A percentile compares a stretch with the other conserved stretches of the same genome.
These are phyloP conservation scores for Papilio demoleus DNA, from an alignment of 2,888 invertebrate species.

Conservation along the genomic window DNA sequence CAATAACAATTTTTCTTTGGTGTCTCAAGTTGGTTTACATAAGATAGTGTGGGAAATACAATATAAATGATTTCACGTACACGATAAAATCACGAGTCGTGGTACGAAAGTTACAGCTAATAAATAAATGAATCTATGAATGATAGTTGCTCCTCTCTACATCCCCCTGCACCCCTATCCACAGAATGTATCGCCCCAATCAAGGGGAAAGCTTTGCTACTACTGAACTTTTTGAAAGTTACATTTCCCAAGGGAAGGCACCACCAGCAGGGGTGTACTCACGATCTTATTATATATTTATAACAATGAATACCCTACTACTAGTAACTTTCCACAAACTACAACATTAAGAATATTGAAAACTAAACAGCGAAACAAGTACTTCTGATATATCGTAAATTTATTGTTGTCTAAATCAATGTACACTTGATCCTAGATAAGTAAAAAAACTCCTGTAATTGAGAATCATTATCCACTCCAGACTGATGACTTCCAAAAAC, in stretches of 20 bases:
- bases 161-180: constrained; percentile 6
- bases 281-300: constrained; percentile 13
- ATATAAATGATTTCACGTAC: not conserved
- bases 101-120: not conserved
- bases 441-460: too few species aligned
- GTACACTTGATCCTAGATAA: too few species aligned
- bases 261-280: constrained; percentile 8
- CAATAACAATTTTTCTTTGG: too few species aligned
- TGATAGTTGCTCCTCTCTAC: not conserved
- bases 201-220: constrained; percentile 17
- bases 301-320: constrained; percentile 3
- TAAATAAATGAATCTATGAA: constrained; percentile 14
- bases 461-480: too few species aligned
- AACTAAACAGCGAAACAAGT: not conserved
- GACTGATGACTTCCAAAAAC: too few species aligned
- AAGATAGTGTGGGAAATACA: too few species aligned
- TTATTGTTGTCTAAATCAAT: too few species aligned
- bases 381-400: too few species aligned
- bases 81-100: too few species aligned
- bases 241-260: constrained; percentile 20
- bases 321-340: not conserved
- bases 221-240: constrained; percentile 19
- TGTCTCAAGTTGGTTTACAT: too few species aligned
- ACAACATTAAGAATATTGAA: constrained; percentile 3
- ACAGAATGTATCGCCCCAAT: constrained; percentile 10